phyloP scores from a whole-genome alignment of 1,140 invertebrate genomes.

The Megalopta genalis region DNA sequence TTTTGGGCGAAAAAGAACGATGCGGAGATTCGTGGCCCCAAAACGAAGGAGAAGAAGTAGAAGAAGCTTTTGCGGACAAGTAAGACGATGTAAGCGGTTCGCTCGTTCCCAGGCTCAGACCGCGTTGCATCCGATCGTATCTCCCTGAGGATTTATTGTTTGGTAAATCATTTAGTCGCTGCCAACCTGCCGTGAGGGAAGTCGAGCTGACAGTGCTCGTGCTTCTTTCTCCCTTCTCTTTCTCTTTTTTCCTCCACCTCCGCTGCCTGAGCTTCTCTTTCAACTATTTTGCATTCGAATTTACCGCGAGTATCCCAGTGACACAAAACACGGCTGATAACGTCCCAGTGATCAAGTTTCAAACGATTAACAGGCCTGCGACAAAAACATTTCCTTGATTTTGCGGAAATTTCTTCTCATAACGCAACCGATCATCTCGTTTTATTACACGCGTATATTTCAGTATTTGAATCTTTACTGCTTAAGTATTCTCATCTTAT shows the following conservation, averaged over 20 bases:
- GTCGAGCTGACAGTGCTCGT: slow-evolving; percentile 64
- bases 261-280: slow-evolving; percentile 32
- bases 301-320: neutral
- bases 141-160: slow-evolving; percentile 80
- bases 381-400: neutral
- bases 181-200: slow-evolving; percentile 76
- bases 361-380: neutral
- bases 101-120: slow-evolving; percentile 67
- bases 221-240: slow-evolving; percentile 37
- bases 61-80: slow-evolving; percentile 51
- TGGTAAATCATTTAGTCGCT: slow-evolving; percentile 80
- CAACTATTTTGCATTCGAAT: slow-evolving; percentile 19
- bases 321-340: slow-evolving; percentile 14
- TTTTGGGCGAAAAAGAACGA: slow-evolving; percentile 18
- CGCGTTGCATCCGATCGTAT: slow-evolving; percentile 77
- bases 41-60: slow-evolving; percentile 48
- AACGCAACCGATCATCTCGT: no score
- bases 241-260: slow-evolving; percentile 32
- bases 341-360: slow-evolving; percentile 23
- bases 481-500: no score
- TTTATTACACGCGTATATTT: no score
- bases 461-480: no score
- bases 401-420: no score
- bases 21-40: slow-evolving; percentile 20
- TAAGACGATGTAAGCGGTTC: slow-evolving; percentile 61